Evolutionary conservation across 92 coral and sea anemone species (phyloP).

Genomic region (Metridium senile): DNA sequence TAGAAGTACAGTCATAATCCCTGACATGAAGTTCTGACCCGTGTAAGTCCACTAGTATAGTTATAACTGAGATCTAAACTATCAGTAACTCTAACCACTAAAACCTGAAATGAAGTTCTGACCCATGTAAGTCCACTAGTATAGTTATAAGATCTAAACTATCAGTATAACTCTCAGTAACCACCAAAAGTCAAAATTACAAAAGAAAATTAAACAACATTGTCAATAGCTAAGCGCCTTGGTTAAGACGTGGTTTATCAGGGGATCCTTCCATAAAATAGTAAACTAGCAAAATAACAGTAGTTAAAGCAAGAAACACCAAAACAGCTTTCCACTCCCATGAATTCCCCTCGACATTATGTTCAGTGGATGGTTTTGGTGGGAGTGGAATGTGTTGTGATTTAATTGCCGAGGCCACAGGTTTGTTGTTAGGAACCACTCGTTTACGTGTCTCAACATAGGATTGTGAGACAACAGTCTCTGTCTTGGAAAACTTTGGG

Average conservation of each 20-base stretch:
- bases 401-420: background rate
- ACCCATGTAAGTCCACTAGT: too few relatives aligned
- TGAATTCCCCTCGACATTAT: background rate
- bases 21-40: too few relatives aligned
- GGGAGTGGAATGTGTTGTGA: constrained; percentile 4
- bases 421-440: constrained; percentile 18
- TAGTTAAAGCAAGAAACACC: constrained; percentile 44
- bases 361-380: background rate
- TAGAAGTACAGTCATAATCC: too few relatives aligned
- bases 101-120: too few relatives aligned
- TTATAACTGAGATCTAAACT: too few relatives aligned
- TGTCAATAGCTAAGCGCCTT: background rate
- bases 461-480: constrained; percentile 36
- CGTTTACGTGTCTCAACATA: constrained; percentile 42
- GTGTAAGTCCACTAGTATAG: too few relatives aligned
- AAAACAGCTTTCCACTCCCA: constrained; percentile 56
- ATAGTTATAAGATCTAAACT: too few relatives aligned
- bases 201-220: background rate
- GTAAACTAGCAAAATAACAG: constrained; percentile 51
- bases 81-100: too few relatives aligned
- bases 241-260: constrained; percentile 12
- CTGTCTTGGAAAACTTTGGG: constrained; percentile 32
- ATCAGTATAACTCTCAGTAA: too few relatives aligned
- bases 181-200: too few relatives aligned
- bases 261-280: constrained; percentile 60